phyloP scores from a whole-genome alignment of 2,888 invertebrate genomes.

The Homarus gammarus region DNA sequence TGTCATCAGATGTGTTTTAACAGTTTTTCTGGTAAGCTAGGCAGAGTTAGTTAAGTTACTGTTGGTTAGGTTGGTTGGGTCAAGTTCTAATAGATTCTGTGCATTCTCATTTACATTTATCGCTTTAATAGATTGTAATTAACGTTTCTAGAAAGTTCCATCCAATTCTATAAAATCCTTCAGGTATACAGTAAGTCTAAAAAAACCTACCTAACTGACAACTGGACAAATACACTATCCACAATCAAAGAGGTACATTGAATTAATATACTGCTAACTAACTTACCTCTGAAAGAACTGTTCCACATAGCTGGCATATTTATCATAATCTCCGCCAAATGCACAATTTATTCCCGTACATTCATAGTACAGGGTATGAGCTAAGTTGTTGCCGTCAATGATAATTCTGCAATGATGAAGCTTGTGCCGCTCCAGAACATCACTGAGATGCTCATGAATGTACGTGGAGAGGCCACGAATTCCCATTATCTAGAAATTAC shows the following conservation, averaged over 20 bases:
- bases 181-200: too few relatives aligned
- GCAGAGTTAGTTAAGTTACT: too few relatives aligned
- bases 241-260: neutral
- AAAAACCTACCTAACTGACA: too few relatives aligned
- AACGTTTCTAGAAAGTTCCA: too few relatives aligned
- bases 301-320: slow-evolving; percentile 84
- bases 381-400: slow-evolving; percentile 89
- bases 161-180: too few relatives aligned
- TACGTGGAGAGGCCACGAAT: slow-evolving; percentile 91
- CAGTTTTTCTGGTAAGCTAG: too few relatives aligned
- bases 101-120: too few relatives aligned
- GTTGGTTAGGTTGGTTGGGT: too few relatives aligned
- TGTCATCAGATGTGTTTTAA: too few relatives aligned
- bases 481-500: slow-evolving; percentile 85
- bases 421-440: slow-evolving; percentile 84
- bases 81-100: too few relatives aligned
- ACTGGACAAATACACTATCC: too few relatives aligned
- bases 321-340: slow-evolving; percentile 93
- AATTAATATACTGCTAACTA: neutral
- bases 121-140: too few relatives aligned
- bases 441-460: slow-evolving; percentile 84
- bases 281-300: slow-evolving; percentile 83
- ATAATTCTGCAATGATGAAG: slow-evolving; percentile 86
- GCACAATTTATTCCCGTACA: slow-evolving; percentile 82
- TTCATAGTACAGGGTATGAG: slow-evolving; percentile 81